These are phyloP conservation scores for Tachystola acroxantha DNA, from an alignment of 2,888 invertebrate genomes.

Conservation along the genomic window DNA sequence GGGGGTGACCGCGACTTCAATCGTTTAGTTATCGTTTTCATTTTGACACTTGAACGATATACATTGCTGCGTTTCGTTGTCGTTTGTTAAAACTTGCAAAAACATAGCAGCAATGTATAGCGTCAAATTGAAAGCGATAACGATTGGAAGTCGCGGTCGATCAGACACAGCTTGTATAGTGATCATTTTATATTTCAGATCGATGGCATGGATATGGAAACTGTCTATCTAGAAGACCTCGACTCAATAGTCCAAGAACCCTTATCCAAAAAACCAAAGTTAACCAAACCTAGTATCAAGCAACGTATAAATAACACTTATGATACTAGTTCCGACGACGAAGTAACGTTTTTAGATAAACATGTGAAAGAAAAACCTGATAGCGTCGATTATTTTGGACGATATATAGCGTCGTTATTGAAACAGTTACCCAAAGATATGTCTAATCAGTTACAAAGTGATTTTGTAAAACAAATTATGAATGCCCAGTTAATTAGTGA, in stretches of 20 bases:
- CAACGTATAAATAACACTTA: background rate
- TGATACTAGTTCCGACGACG: conserved; percentile 16
- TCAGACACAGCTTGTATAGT: too few relatives aligned
- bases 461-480: conserved; percentile 30
- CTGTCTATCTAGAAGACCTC: conserved; percentile 21
- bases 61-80: too few relatives aligned
- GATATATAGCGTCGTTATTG: conserved; percentile 32
- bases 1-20: too few relatives aligned
- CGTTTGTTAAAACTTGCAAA: too few relatives aligned
- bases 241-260: conserved; percentile 13
- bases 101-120: too few relatives aligned
- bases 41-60: too few relatives aligned
- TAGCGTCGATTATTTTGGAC: conserved; percentile 32
- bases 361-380: conserved; percentile 16
- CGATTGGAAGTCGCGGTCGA: too few relatives aligned
- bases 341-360: conserved; percentile 15
- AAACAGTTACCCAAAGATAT: conserved; percentile 32
- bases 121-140: too few relatives aligned
- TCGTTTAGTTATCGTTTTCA: too few relatives aligned
- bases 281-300: background rate
- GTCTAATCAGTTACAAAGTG: conserved; percentile 31
- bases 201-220: conserved; percentile 16
- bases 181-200: too few relatives aligned
- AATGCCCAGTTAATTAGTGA: conserved; percentile 13
- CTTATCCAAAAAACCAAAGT: conserved; percentile 7